Evolutionary conservation across 2,113 vertebrate genomes (phyloP), one percentile per base, ranked within the genome.

Genomic region (Larimichthys polyactis): DNA sequence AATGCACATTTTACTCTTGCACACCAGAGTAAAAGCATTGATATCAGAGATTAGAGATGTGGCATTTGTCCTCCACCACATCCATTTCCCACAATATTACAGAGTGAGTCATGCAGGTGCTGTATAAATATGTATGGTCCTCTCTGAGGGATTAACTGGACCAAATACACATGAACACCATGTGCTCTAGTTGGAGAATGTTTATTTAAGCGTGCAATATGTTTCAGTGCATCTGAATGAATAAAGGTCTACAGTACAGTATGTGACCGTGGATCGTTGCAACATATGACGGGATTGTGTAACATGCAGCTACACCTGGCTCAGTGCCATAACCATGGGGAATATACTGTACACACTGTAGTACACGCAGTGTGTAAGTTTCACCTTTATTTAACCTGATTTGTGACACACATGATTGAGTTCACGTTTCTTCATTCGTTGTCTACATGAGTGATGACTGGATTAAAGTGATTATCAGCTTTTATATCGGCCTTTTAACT

Each of bases 171-270:
- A 55, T 27, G n/a, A 69, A 51, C 65, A 71, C 44, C 49, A 29
- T 68, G 62, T 55, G 76, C 60, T 70, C 43, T 20, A 44, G 48
- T 48, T 71, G 43, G 16, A 62, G 32, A 70, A 67, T 67, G 36
- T 77, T 58, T 66, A 84, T 86, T 67, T 22, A 27, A 69, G 59
- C 20, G 2, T 74, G 16, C 4, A 77, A 82, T 73, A 68, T 79
- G 70, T 48, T 55, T 84, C 60, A 70, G 52, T 63, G 66, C 59
- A 79, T 71, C 32, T 82, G 80, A 77, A 74, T 74, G 87, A 74
- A 66, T 79, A 32, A 65, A 72, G 75, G 43, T 16, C 10, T 1
- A 1, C 12, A 60, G 67, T 74, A 74, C 59, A 67, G 63, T 74
- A 64, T 83, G 76, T 87, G 46, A 82, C 36, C 64, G 16, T 32